These are phyloP conservation scores for Myotis lucifugus DNA, from an alignment of 2,113 vertebrate species.

Conservation along the genomic window DNA sequence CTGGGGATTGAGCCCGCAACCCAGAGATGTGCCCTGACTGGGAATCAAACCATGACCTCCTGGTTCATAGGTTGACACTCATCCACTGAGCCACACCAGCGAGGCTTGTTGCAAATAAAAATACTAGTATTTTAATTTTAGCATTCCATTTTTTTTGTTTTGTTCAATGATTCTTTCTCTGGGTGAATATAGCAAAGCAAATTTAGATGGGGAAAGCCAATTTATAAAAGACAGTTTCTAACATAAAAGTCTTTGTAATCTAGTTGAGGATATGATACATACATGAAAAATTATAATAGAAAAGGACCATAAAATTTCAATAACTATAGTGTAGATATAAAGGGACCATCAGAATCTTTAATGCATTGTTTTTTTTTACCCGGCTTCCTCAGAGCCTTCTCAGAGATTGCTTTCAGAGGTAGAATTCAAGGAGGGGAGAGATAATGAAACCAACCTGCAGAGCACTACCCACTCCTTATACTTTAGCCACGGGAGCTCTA, in stretches of 20 bases:
- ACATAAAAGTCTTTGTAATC: background rate
- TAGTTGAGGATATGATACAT: background rate
- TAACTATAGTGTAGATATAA: background rate
- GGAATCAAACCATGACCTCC: too few species aligned
- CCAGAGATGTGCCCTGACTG: too few species aligned
- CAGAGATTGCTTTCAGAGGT: background rate
- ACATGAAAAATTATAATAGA: background rate
- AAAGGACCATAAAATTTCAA: conserved; percentile 1
- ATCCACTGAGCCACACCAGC: too few species aligned
- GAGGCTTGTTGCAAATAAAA: conserved; percentile 8
- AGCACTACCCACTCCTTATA: background rate
- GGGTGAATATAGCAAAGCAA: background rate
- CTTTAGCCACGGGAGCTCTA: background rate
- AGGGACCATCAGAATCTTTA: background rate
- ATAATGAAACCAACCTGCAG: background rate
- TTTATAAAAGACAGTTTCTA: background rate
- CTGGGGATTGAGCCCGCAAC: too few species aligned
- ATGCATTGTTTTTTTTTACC: background rate
- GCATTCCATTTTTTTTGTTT: background rate
- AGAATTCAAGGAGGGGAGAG: background rate
- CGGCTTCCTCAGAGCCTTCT: background rate
- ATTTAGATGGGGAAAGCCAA: conserved; percentile 3
- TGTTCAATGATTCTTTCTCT: background rate
- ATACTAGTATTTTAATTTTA: conserved; percentile 13
- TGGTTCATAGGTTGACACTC: too few species aligned